Base-by-base conservation (phyloP, 2,888 invertebrate species). In the Tanypteryx hageni region DNA sequence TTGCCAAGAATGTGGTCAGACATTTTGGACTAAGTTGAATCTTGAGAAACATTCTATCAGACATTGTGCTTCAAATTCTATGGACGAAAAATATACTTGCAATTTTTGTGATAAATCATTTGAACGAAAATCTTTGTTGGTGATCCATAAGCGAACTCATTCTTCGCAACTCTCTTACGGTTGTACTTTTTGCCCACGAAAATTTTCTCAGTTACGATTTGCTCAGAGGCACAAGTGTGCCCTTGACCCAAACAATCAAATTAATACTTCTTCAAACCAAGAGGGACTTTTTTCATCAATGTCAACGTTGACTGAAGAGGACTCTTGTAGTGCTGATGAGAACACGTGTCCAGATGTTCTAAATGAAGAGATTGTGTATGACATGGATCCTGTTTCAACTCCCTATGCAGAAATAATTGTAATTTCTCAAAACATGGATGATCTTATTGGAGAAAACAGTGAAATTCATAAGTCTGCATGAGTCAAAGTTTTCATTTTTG, bases 381-480 rank as follows among this genome's bases (percentile, higher is more conserved):
- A 89, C 11, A 68, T 89, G 89, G 89, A 89, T 13, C 18, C 89
- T 14, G 22, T 76, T 76, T 89, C 89, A 16, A 44, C 89, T 44
- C 64, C 89, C 18, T 89, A 89, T 89, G 89, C 89, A 68, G 89
- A 89, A 89, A 89, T 89, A 18, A 89, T 89, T 89, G 89, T 89
- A 16, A 89, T 89, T 68, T 89, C 89, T 68, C 89, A 89, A 89
- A 64, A 44, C n/a, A 68, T 68, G 13, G 64, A 64, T 56, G 89
- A 89, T 16, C 44, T 89, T 64, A 89, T 89, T 22, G 44, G 18
- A 16, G 89, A 68, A 44, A 61, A 68, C 18, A 56, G 64, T 89
- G n/a, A 89, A 3, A 44, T 89, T 44, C 44, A 64, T 68, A 68
- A 89, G n/a, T 76, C 76, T 76, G 5, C 76, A 27, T 76, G 27